Evolutionary conservation across 2,888 invertebrate genomes (phyloP).

Genomic region (Parnassius smintheus): DNA sequence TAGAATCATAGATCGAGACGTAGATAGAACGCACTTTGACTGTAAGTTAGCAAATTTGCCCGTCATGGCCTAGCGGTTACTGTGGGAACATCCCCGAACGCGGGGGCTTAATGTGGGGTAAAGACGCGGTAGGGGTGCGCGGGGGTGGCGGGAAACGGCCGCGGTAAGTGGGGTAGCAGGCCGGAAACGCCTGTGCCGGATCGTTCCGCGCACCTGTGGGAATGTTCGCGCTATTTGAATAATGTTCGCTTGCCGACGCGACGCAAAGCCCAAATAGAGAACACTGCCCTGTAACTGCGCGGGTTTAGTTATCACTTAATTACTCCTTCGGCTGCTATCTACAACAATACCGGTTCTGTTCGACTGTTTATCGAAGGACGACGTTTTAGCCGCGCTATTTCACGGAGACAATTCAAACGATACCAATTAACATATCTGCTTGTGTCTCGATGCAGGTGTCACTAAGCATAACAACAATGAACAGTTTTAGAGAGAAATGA

Average conservation of each 20-base stretch:
- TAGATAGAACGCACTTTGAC: conserved; percentile 39
- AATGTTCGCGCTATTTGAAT: conserved; percentile 64
- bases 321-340: conserved; percentile 33
- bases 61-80: conserved; percentile 61
- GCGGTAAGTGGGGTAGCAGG: conserved; percentile 65
- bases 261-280: conserved; percentile 37
- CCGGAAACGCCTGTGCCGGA: conserved; percentile 73
- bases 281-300: conserved; percentile 44
- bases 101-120: conserved; percentile 41
- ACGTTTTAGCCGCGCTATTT: conserved; percentile 10
- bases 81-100: conserved; percentile 66
- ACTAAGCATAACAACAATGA: conserved; percentile 50
- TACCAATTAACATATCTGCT: conserved; percentile 23
- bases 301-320: conserved; percentile 41
- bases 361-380: conserved; percentile 29
- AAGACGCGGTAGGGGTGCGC: conserved; percentile 38
- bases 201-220: conserved; percentile 74
- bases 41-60: conserved; percentile 62
- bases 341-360: conserved; percentile 30
- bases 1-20: too few species aligned
- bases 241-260: conserved; percentile 41
- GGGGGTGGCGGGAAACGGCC: conserved; percentile 38
- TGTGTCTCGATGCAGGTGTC: conserved; percentile 47
- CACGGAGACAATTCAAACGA: conserved; percentile 4
- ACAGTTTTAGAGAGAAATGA: conserved; percentile 48